Percentiles rank a stretch among this genome's conserved stretches.
Conservation (phyloP, 2,888 invertebrate genomes). For the Achlya flavicornis region DNA sequence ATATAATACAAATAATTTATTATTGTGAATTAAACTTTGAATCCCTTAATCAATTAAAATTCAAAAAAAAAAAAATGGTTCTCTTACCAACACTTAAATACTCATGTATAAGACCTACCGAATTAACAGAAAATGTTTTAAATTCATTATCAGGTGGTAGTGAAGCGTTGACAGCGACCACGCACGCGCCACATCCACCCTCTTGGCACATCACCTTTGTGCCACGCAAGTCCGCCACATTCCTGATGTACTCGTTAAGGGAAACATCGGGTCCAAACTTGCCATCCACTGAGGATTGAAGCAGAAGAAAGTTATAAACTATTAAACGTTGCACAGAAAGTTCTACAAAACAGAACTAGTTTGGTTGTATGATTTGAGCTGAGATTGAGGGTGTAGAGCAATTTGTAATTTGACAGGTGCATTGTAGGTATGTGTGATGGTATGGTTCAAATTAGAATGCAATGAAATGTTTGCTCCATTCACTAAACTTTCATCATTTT, state of each 20-base stretch:
- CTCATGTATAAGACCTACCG: conserved; percentile 69
- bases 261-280: conserved; percentile 64
- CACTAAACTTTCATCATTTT: no score
- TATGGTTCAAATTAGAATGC: no score
- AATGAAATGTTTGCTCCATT: no score
- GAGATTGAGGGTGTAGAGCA: neutral
- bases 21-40: no score
- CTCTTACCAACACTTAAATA: neutral
- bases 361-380: conserved; percentile 1
- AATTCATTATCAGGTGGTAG: conserved; percentile 37
- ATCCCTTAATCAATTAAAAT: no score
- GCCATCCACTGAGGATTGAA: conserved; percentile 37
- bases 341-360: neutral
- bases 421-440: neutral
- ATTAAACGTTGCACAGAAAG: neutral
- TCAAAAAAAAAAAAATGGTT: no score
- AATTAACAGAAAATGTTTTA: conserved; percentile 83
- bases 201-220: conserved; percentile 88
- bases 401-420: neutral
- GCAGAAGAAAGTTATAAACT: conserved; percentile 5
- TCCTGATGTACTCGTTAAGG: conserved; percentile 84
- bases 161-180: conserved; percentile 77
- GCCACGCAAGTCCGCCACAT: conserved; percentile 82
- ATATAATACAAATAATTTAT: no score
- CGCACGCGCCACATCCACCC: conserved; percentile 87